A percentile compares a stretch with the other conserved stretches of the same genome.
Conservation (phyloP, 1,140 invertebrate species). For the Drosophila sulfurigaster region DNA sequence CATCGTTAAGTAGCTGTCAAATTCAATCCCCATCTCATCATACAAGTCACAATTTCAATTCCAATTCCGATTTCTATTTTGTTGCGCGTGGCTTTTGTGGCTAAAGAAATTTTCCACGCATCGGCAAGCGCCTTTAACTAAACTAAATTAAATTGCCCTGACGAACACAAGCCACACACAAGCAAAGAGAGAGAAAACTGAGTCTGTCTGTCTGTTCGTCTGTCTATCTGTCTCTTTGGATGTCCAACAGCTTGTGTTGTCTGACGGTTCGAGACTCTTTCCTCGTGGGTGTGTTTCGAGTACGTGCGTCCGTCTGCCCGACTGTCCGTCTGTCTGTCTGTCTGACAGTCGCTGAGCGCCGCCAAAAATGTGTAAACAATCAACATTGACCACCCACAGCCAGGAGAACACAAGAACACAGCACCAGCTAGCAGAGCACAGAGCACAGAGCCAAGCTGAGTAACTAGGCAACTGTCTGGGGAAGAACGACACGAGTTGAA, state of each 20-base stretch:
- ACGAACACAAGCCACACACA: conserved; percentile 22
- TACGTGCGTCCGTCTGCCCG: conserved; percentile 39
- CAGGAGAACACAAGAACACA: background rate
- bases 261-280: conserved; percentile 13
- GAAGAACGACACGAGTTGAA: background rate
- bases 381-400: conserved; percentile 68
- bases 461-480: conserved; percentile 57
- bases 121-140: conserved; percentile 65
- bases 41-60: conserved; percentile 59
- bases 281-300: conserved; percentile 39
- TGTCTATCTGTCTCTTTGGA: conserved; percentile 19
- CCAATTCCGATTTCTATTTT: conserved; percentile 48
- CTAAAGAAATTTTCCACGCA: conserved; percentile 66
- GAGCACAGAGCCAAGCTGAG: conserved; percentile 20
- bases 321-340: conserved; percentile 41
- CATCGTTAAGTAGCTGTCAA: conserved; percentile 19
- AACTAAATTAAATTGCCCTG: conserved; percentile 65
- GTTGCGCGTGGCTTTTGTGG: conserved; percentile 44
- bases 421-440: background rate
- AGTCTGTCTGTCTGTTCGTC: conserved; percentile 17
- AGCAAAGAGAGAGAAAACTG: conserved; percentile 11
- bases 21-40: conserved; percentile 38
- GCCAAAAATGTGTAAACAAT: conserved; percentile 82
- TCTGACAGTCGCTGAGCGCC: conserved; percentile 53
- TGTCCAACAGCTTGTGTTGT: conserved; percentile 14